phyloP scores from a whole-genome alignment of 1,140 invertebrate species.

The Penaeus vannamei region DNA sequence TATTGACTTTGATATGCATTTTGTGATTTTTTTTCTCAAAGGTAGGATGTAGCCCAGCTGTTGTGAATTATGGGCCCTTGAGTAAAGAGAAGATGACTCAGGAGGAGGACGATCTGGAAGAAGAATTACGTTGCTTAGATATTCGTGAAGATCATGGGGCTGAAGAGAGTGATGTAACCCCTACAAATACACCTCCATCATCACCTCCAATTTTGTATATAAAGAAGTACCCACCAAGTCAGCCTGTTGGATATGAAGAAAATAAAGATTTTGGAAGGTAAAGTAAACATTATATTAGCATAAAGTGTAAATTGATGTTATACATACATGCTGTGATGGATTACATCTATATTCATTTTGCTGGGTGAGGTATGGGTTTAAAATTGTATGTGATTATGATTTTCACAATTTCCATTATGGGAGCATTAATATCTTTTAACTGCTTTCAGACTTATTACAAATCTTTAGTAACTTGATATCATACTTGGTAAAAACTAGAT shows the following conservation, averaged over 20 bases:
- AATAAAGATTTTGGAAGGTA: conserved; percentile 45
- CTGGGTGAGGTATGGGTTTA: too few relatives aligned
- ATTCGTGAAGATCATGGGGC: conserved; percentile 64
- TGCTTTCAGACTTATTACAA: too few relatives aligned
- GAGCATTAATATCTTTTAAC: too few relatives aligned
- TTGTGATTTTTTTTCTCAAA: background rate
- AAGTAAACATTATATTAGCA: background rate
- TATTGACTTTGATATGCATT: background rate
- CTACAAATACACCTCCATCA: conserved; percentile 59
- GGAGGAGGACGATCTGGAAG: conserved; percentile 64
- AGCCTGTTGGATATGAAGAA: conserved; percentile 26
- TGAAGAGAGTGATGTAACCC: conserved; percentile 67
- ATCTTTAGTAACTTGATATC: background rate
- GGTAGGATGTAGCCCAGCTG: background rate
- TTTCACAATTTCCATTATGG: too few relatives aligned
- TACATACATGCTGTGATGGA: background rate
- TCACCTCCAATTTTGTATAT: conserved; percentile 55
- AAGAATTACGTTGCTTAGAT: conserved; percentile 60
- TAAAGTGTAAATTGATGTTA: background rate
- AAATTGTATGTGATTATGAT: too few relatives aligned
- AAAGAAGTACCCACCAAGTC: conserved; percentile 43
- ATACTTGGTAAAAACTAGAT: background rate
- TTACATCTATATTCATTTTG: background rate
- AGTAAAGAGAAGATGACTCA: conserved; percentile 47
- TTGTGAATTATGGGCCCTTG: background rate